Evolutionary conservation across 2,797 vertebrate species (phyloP), one percentile per base, ranked within the genome.

Genomic region (Botia kubotai): DNA sequence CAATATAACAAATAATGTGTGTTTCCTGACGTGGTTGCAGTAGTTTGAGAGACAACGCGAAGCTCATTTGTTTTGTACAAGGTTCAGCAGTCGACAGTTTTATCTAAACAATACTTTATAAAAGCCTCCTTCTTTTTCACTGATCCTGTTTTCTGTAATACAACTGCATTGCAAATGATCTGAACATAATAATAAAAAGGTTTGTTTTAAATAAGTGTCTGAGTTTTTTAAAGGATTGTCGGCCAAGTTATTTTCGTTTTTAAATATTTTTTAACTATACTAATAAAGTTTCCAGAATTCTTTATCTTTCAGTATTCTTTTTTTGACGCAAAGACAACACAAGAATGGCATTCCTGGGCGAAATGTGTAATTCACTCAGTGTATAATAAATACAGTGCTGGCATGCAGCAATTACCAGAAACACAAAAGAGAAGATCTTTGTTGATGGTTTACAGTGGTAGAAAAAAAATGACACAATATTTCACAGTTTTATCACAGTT

Each of bases 101-200:
- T 60, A 50, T 60, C n/a, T 58, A 48, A 69, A 69, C 14, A 39
- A 39, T 0, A 58, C 68, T 67, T 77, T 77, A 77, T 43, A 1
- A 46, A 77, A 57, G 50, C 17, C 29, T 58, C 6, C n/a, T 21
- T 19, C 1, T 33, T 55, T 72, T 39, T 46, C 19, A 57, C 26
- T 5, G 10, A 43, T 6, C 29, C 16, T 57, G 36, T 58, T 14
- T 26, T 70, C 39, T 70, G 66, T 60, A 50, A 33, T 48, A 21
- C 26, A 16, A 16, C 16, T 58, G 17, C 26, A 46, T 69, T 10
- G 65, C 36, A 48, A 29, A 46, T 58, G 36, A 58, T 58, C 58
- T 69, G 52, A 29, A 46, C 14, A 26, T 43, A 68, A 67, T 39
- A 69, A 77, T n/a, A 63, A 3, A 46, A 39, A 1, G 2, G 4